Evolutionary conservation across 2,797 vertebrate genomes (phyloP).

Genomic region (Enteromius paludinosus): DNA sequence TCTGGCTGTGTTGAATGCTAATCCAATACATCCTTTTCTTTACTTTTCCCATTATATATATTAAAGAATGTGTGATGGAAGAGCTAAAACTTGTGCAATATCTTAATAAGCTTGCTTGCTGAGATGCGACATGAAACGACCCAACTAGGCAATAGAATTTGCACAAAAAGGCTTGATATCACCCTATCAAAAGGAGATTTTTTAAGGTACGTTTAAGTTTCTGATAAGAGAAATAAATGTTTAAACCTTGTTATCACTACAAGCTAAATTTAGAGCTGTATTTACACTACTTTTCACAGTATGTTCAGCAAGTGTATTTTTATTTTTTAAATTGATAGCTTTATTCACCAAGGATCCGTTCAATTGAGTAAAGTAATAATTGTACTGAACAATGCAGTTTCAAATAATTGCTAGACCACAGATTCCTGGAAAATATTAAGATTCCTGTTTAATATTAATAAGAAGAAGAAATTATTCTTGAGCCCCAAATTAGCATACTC

Average conservation of each 20-base stretch:
- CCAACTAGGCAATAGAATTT: not conserved
- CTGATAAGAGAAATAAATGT: not conserved
- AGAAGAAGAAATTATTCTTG: not conserved
- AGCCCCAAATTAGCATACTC: not conserved
- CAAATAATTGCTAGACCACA: not conserved
- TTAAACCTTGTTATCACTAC: constrained; percentile 5
- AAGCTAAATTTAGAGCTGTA: constrained; percentile 2
- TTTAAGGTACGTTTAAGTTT: constrained; percentile 7
- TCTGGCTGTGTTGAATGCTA: constrained; percentile 44
- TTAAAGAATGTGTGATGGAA: constrained; percentile 37
- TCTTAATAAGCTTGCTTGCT: constrained; percentile 20
- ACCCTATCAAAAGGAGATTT: constrained; percentile 17
- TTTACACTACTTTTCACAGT: not conserved
- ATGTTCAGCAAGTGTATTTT: not conserved
- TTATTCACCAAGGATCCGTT: not conserved
- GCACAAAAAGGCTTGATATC: constrained; percentile 7
- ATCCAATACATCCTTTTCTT: constrained; percentile 40
- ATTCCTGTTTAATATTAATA: not conserved
- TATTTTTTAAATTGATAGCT: not conserved
- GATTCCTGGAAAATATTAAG: not conserved
- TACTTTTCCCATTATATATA: constrained; percentile 49
- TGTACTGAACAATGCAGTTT: not conserved
- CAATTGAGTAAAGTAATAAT: not conserved
- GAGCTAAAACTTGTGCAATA: constrained; percentile 8
- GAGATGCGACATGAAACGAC: constrained; percentile 9